phyloP scores from a whole-genome alignment of 2,797 vertebrate species.

The Varecia variegata region DNA sequence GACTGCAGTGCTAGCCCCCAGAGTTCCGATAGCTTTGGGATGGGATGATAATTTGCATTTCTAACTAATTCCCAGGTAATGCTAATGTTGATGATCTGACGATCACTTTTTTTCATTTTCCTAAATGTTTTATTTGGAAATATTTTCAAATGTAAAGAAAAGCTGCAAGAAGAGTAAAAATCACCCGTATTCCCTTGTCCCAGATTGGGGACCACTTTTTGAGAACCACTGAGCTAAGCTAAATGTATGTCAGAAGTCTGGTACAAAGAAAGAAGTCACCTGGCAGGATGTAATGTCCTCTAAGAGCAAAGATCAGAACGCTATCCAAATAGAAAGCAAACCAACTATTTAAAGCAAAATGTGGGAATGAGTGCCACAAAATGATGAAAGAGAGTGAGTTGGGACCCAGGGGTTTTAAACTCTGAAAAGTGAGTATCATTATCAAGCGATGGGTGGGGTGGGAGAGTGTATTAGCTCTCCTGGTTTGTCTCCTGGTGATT shows the following conservation, averaged over 20 bases:
- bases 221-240: not conserved
- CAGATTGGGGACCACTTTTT: not conserved
- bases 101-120: not conserved
- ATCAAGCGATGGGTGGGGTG: not conserved
- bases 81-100: not conserved
- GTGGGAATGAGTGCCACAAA: not conserved
- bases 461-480: not conserved
- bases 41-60: not conserved
- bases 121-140: not conserved
- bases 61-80: not conserved
- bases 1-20: no score
- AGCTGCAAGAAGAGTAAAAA: constrained; percentile 7
- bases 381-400: not conserved
- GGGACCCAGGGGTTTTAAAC: not conserved
- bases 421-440: not conserved
- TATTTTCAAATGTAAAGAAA: constrained; percentile 38
- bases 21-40: not conserved
- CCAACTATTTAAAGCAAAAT: not conserved
- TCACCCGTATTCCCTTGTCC: not conserved
- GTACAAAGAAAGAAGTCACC: not conserved
- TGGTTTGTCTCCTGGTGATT: not conserved
- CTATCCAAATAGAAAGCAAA: not conserved
- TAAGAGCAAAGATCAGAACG: not conserved
- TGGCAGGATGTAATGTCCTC: not conserved
- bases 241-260: not conserved